Conservation (phyloP, 2,797 vertebrate species). For the Jordanella pulchra region DNA sequence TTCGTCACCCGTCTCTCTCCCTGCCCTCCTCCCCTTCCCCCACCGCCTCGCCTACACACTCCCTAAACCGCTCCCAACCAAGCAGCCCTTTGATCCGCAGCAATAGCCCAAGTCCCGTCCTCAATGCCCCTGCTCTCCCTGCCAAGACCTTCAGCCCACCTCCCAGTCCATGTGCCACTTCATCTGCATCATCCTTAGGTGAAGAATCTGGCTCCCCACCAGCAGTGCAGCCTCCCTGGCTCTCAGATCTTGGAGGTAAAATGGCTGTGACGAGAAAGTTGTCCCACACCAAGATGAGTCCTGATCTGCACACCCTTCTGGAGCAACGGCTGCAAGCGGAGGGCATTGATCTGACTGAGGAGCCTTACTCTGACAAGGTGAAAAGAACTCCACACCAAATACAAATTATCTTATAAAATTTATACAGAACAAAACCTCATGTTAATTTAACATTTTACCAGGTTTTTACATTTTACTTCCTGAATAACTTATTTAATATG, state of each 20-base stretch:
- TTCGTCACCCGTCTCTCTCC: constrained; percentile 77
- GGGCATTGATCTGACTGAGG: constrained; percentile 94
- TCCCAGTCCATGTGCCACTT: constrained; percentile 65
- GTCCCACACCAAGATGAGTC: constrained; percentile 84
- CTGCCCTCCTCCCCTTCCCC: constrained; percentile 75
- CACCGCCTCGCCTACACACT: constrained; percentile 68
- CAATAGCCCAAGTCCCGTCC: constrained; percentile 42
- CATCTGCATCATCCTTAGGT: constrained; percentile 67
- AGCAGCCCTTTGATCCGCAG: constrained; percentile 66
- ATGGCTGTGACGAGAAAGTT: constrained; percentile 82
- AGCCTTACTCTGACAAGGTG: constrained; percentile 98
- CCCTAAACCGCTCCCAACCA: constrained; percentile 66
- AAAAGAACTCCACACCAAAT: constrained; percentile 10
- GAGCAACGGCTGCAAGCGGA: constrained; percentile 89
- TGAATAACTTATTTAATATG: not conserved
- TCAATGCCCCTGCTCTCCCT: constrained; percentile 67
- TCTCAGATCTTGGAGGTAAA: constrained; percentile 84
- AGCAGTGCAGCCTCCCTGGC: constrained; percentile 85
- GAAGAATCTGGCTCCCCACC: constrained; percentile 77
- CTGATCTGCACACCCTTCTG: constrained; percentile 86
- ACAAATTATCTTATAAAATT: not conserved
- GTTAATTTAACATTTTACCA: too few species aligned
- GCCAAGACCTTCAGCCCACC: constrained; percentile 72
- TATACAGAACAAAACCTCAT: not conserved
- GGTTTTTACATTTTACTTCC: not conserved